Conservation (phyloP, 2,113 vertebrate species). For the Coryphaenoides rupestris region DNA sequence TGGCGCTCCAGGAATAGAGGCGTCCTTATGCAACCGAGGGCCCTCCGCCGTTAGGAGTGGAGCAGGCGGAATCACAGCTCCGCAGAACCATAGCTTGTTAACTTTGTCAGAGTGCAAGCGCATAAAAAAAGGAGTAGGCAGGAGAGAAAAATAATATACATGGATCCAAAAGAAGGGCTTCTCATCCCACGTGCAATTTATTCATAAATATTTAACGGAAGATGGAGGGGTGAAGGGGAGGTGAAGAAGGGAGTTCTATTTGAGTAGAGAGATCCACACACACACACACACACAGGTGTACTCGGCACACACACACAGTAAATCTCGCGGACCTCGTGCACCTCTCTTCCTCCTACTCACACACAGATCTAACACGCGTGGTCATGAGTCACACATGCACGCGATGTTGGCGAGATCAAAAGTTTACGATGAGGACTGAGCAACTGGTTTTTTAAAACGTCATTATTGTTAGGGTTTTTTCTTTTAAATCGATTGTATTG, state of each 20-base stretch:
- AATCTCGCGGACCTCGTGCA: no score
- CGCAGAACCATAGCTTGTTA: neutral
- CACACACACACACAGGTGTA: no score
- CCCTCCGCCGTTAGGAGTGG: constrained; percentile 35
- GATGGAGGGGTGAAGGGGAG: neutral
- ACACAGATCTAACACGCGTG: no score
- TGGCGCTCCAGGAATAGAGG: constrained; percentile 45
- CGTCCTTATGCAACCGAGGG: constrained; percentile 45
- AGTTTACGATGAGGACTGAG: no score
- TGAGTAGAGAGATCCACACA: constrained; percentile 6
- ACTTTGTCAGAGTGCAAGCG: neutral
- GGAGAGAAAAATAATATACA: neutral
- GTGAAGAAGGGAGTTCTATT: neutral
- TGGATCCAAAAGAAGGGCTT: constrained; percentile 1
- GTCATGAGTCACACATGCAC: no score
- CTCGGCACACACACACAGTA: no score
- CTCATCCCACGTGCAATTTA: neutral
- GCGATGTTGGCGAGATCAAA: no score
- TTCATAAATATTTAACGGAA: constrained; percentile 5
- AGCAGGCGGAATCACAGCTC: neutral
- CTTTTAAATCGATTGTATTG: no score
- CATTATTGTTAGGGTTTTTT: no score
- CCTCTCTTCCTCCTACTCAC: no score
- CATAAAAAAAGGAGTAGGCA: neutral
- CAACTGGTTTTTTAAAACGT: no score